phyloP scores from a whole-genome alignment of 2,888 invertebrate species.

The Megalurothrips usitatus region DNA sequence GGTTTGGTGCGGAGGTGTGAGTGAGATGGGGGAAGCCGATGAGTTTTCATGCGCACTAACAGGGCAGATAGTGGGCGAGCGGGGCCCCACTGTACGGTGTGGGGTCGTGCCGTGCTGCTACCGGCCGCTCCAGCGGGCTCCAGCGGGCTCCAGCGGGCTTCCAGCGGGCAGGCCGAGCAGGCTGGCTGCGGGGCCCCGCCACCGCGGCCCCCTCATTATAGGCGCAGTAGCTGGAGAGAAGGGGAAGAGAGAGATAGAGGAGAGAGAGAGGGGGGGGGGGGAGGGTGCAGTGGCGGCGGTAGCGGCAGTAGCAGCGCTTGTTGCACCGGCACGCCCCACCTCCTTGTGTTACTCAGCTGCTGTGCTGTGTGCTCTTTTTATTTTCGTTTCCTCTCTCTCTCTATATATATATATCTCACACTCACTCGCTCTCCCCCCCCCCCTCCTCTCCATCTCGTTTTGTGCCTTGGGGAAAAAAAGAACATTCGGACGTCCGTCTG shows the following conservation, averaged over 20 bases:
- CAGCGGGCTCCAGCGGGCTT: no score
- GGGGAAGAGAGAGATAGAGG: no score
- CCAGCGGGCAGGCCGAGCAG: no score
- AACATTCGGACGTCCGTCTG: no score
- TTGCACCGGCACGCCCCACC: neutral
- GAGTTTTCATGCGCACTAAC: no score
- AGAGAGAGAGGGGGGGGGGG: neutral
- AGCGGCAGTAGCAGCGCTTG: neutral
- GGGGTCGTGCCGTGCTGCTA: neutral
- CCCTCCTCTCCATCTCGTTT: neutral
- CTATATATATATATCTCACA: neutral
- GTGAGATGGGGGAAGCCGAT: no score
- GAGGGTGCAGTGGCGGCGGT: neutral
- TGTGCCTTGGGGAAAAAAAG: no score
- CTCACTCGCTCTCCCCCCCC: slow-evolving; percentile 39
- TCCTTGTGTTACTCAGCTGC: neutral
- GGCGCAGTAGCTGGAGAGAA: neutral
- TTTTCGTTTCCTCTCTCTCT: neutral
- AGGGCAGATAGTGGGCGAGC: no score
- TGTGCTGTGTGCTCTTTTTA: neutral
- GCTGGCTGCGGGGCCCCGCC: no score
- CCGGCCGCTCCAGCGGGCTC: neutral
- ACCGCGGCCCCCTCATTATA: neutral
- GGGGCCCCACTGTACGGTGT: no score
- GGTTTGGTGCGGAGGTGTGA: no score